Conservation (phyloP, 1,140 invertebrate genomes). For the Anastatus disparis region DNA sequence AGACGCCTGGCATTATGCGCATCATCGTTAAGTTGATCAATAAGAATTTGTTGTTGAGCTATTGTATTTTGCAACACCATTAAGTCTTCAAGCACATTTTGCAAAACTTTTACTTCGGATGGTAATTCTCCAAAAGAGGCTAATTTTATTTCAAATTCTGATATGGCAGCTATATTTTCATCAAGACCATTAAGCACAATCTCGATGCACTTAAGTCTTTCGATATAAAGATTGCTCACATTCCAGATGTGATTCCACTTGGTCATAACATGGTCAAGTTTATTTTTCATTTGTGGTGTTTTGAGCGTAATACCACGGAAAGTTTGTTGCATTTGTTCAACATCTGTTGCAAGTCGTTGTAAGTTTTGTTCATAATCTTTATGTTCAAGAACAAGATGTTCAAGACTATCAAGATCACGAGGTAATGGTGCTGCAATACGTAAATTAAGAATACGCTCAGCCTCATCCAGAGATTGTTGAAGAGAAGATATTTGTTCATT, state of each 20-base stretch:
- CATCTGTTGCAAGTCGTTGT: slow-evolving; percentile 78
- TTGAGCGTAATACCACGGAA: slow-evolving; percentile 86
- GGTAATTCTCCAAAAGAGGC: slow-evolving; percentile 85
- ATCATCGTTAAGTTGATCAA: slow-evolving; percentile 92
- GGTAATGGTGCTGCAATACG: slow-evolving; percentile 84
- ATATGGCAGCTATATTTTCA: slow-evolving; percentile 87
- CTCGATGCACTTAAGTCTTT: slow-evolving; percentile 91
- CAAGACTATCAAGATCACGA: slow-evolving; percentile 84
- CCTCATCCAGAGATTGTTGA: slow-evolving; percentile 83
- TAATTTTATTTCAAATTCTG: slow-evolving; percentile 91
- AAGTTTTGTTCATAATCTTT: slow-evolving; percentile 86
- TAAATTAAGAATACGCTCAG: slow-evolving; percentile 84
- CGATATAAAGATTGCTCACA: slow-evolving; percentile 86
- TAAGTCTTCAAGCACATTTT: slow-evolving; percentile 79
- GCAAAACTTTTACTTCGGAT: slow-evolving; percentile 80
- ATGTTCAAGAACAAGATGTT: slow-evolving; percentile 88
- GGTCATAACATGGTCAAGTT: slow-evolving; percentile 85
- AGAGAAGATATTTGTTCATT: slow-evolving; percentile 85
- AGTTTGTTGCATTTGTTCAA: slow-evolving; percentile 84
- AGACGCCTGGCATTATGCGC: slow-evolving; percentile 85
- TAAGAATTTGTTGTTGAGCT: slow-evolving; percentile 83
- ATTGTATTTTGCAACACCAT: slow-evolving; percentile 84
- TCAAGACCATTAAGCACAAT: slow-evolving; percentile 89
- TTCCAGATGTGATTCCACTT: slow-evolving; percentile 94
- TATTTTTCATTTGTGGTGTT: slow-evolving; percentile 90